Conservation (phyloP, 2,888 invertebrate genomes). For the Agonum fuliginosum region DNA sequence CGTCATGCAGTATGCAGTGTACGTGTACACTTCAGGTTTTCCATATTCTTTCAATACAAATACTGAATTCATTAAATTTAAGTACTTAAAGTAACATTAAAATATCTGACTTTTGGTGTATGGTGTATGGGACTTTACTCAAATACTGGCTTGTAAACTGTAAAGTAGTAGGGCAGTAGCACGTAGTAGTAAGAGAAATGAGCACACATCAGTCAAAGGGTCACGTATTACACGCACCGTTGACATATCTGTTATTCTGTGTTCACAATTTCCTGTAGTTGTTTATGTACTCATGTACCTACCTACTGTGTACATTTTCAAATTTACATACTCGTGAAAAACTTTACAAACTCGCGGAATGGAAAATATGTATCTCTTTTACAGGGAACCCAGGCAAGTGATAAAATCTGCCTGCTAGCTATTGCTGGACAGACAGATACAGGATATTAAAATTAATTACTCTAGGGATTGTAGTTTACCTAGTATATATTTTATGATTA, state of each 20-base stretch:
- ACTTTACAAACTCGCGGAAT: neutral
- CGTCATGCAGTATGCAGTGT: too few species aligned
- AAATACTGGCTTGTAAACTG: too few species aligned
- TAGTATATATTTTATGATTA: too few species aligned
- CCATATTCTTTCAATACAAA: too few species aligned
- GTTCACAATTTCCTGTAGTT: too few species aligned
- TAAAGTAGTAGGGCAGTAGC: too few species aligned
- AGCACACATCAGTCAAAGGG: conserved; percentile 35
- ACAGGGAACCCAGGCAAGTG: neutral
- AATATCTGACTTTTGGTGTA: too few species aligned
- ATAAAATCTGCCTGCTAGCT: neutral
- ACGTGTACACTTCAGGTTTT: too few species aligned
- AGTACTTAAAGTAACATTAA: too few species aligned
- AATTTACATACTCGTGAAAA: conserved; percentile 45
- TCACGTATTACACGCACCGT: conserved; percentile 41
- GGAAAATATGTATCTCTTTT: conserved; percentile 1
- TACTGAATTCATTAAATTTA: too few species aligned
- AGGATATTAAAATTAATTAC: neutral
- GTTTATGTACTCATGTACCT: too few species aligned
- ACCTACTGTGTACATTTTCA: conserved; percentile 32
- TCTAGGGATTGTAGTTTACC: neutral
- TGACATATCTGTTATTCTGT: conserved; percentile 41
- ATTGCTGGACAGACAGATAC: neutral
- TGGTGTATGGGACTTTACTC: too few species aligned
- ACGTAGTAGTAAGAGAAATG: neutral